Evolutionary conservation across 2,113 vertebrate species (phyloP), one percentile per base, ranked within the genome.

Genomic region (Limanda limanda): DNA sequence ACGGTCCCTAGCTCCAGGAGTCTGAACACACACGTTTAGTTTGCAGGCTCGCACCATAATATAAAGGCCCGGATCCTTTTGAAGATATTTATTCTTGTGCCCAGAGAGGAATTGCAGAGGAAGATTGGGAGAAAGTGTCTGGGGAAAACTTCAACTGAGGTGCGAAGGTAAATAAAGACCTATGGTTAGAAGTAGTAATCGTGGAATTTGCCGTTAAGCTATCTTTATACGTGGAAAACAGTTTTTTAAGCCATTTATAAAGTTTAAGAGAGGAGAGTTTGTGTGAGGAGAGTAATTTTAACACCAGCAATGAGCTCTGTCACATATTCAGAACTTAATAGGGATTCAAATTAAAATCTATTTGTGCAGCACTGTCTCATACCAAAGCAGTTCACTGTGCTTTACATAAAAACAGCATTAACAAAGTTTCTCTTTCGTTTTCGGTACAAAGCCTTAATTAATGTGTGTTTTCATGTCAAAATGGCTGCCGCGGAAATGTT

Each of bases 71-170:
- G 51, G n/a, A 65, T 81, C 76, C 70, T 79, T 86, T 83, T 87
- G 60, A 75, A 83, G 85, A 68, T 75, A n/a, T 90, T 86, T 86
- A 86, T 82, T 82, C 79, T 68, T 79, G 77, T 59, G 69, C 55
- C 13, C 59, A 11, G 68, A 60, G 67, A 45, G 69, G 63, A 79
- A 76, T 82, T 67, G 76, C 62, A 3, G 24, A 51, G 31, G 62
- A 24, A 42, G 75, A 66, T 63, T 57, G 4, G 66, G 58, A n/a
- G 27, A 54, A 74, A 23, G 58, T 63, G 52, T 65, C 76, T 40
- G 52, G 85, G 85, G 74, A 73, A 20, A 37, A 58, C 77, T 81
- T 87, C 71, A 77, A 17, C 68, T 17, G 62, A 74, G 77, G 12
- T 58, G 23, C 74, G 59, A 73, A 83, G 82, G 80, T 83, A 83